These are phyloP conservation scores for Antrozous pallidus DNA, from an alignment of 2,797 vertebrate species.

Conservation along the genomic window DNA sequence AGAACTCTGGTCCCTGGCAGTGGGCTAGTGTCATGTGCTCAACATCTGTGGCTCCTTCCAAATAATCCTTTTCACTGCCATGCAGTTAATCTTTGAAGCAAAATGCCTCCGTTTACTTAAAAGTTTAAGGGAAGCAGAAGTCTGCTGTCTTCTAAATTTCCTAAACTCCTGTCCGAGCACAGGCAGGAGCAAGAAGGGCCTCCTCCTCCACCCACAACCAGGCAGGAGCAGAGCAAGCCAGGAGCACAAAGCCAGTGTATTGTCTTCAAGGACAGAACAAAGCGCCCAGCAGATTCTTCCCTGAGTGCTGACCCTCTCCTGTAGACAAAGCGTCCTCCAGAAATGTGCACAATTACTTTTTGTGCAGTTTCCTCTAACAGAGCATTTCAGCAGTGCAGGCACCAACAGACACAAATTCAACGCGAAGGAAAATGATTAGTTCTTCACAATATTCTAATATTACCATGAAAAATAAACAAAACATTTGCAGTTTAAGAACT, in stretches of 20 bases:
- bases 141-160: constrained; percentile 16
- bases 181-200: neutral
- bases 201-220: neutral
- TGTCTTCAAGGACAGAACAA: constrained; percentile 37
- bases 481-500: neutral
- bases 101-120: constrained; percentile 4
- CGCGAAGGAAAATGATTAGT: neutral
- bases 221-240: neutral
- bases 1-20: neutral
- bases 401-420: neutral
- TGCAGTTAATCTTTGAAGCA: constrained; percentile 20
- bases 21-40: neutral
- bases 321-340: constrained; percentile 51
- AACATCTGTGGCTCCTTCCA: neutral
- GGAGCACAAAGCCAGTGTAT: neutral
- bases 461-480: neutral
- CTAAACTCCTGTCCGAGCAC: neutral
- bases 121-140: constrained; percentile 51
- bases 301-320: neutral
- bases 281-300: neutral
- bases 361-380: neutral
- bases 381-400: neutral
- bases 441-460: neutral
- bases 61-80: neutral
- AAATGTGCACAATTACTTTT: constrained; percentile 3